Evolutionary conservation across 2,113 vertebrate species (phyloP), one percentile per base, ranked within the genome.

Genomic region (Misgurnus mizolepis): DNA sequence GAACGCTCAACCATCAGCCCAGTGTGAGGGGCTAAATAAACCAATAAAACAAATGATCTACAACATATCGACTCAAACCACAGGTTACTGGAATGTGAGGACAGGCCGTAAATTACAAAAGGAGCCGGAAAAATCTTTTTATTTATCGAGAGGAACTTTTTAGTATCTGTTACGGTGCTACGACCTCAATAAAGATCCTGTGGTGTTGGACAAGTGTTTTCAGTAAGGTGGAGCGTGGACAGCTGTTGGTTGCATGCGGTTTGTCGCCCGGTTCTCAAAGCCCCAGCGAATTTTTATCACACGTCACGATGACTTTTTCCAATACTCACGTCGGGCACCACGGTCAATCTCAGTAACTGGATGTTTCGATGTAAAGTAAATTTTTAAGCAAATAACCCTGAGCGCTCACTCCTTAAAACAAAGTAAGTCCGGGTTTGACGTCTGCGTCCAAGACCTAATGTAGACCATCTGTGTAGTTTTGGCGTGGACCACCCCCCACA

Each of bases 401-500:
- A 76, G 86, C 50, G 7, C 60, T 80, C 87, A 83, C 79, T 82
- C 80, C 84, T 72, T 61, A 88, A 89, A 89, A 88, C 80, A 85
- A 80, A 85, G 83, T 84, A 70, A 7, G 56, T 39, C 18, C 18
- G 62, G 72, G 78, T 76, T 78, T 76, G 79, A 78, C 71, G 34
- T 81, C 82, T 81, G 75, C 67, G 80, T 73, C 71, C 76, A 65
- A 82, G 71, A 71, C 80, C 85, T 92, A 91, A 93, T 92, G 89
- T 85, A 82, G 87, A 90, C 88, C 91, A 92, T 90, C 90, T 94
- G 93, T 88, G 55, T 76, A 71, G 65, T 69, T 53, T 55, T 69
- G 9, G 40, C n/a, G 40, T 41, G 65, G 77, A 79, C 62, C 72
- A 4, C 47, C 68, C 27, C 49, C 67, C 58, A 10, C 49, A 60